phyloP scores from a whole-genome alignment of 2,797 vertebrate species.

The Enteromius fasciolatus region DNA sequence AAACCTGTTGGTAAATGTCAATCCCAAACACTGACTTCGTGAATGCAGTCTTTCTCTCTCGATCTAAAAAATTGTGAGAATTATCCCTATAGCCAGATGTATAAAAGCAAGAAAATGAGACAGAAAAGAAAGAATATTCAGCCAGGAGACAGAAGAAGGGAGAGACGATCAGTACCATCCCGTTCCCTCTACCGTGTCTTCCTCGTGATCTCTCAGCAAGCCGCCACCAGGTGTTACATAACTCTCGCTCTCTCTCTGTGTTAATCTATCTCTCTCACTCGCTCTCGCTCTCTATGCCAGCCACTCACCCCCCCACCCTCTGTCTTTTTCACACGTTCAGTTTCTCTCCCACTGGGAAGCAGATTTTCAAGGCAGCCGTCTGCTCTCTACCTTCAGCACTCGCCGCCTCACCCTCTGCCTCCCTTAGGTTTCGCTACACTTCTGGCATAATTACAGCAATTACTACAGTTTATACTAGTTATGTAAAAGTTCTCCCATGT shows the following conservation, averaged over 20 bases:
- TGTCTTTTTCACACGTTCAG: conserved; percentile 47
- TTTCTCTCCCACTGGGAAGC: conserved; percentile 52
- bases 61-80: not conserved
- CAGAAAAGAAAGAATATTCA: conserved; percentile 1
- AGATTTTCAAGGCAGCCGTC: conserved; percentile 48
- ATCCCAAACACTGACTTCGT: not conserved
- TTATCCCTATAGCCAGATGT: not conserved
- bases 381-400: conserved; percentile 41
- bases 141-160: conserved; percentile 30
- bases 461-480: conserved; percentile 49
- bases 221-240: conserved; percentile 52
- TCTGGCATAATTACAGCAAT: conserved; percentile 50
- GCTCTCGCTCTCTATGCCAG: conserved; percentile 30
- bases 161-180: conserved; percentile 37
- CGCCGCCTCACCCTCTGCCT: conserved; percentile 39
- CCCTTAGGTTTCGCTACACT: conserved; percentile 47
- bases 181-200: conserved; percentile 44
- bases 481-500: conserved; percentile 49
- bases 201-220: conserved; percentile 55
- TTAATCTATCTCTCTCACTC: conserved; percentile 19
- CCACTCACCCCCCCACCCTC: conserved; percentile 36
- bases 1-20: conserved; percentile 21
- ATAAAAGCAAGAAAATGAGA: conserved; percentile 12
- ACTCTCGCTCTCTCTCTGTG: conserved; percentile 7
- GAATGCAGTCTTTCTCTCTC: not conserved